Evolutionary conservation across 2,888 invertebrate genomes (phyloP), one percentile per base, ranked within the genome.

Genomic region (Drosophila pullipes): DNA sequence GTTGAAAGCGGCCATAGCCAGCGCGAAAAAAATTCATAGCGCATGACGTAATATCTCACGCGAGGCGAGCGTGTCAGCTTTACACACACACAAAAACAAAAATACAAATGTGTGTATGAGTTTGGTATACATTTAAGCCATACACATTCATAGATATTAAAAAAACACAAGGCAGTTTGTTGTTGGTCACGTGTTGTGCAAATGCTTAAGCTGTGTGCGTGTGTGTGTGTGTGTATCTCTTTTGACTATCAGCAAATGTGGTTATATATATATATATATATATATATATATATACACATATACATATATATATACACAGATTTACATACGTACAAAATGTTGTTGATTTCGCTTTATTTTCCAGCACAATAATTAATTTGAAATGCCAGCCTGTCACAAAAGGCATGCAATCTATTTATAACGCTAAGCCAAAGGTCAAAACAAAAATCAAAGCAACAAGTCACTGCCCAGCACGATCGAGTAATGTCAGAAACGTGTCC

Each of bases 41-140:
- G 82, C 90, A 90, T 93, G 93, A 93, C 93, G 93, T 92, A 93
- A 93, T 91, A 81, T 85, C 93, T 93, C 93, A 93, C 93, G 93
- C 93, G 93, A 93, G 90, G 89, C 89, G 88, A 91, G 91, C 93
- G 91, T 93, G 91, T 88, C 85, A 89, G 81, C 65, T 65, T 74
- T 73, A 76, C 72, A 58, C n/a, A 58, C 28, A 41, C 16, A 53
- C 16, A 54, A 11, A 47, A 25, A 18, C 9, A 33, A 5, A 35
- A 11, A n/a, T 30, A 54, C 11, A 30, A 33, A 33, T 37, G 25
- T 35, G 3, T 37, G 9, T 60, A 31, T 61, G 31, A 47, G 37
- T 44, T 47, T 25, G 25, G 50, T 59, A 30, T 44, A 33, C 49
- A 25, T 44, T 39, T 54, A 53, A 65, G 37, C 25, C 49, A 22